Evolutionary conservation across 1,140 invertebrate genomes (phyloP), one percentile per base, ranked within the genome.

Genomic region (Drosophila micromelanica): DNA sequence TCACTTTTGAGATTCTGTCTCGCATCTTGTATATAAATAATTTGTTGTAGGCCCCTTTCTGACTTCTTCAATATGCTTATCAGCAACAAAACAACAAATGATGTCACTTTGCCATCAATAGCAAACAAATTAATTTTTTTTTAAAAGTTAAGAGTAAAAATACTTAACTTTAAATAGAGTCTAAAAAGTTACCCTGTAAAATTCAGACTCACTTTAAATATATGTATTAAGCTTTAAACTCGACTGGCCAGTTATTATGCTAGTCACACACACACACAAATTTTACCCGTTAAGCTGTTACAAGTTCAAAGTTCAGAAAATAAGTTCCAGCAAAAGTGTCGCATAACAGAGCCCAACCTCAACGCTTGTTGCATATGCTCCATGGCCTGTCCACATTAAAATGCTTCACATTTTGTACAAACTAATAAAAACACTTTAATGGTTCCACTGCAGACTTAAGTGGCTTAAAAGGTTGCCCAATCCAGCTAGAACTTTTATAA

Each of bases 381-480:
- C 32, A 6, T 40, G n/a, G 38, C n/a, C 2, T 6, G n/a, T 49
- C 23, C 27, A 5, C 27, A 30, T 15, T 7, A 11, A 30, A 13
- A 8, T 56, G 23, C 54, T 45, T 57, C 45, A 12, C 65, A 77
- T 57, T 43, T 63, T 63, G 57, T 55, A 71, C 38, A 76, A 27
- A 45, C 13, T 12, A 30, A 30, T 37, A 17, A 11, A 63, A 32
- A 35, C 8, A 35, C 32, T 35, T 35, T 35, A 9, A 35, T 48
- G 12, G 43, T 37, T 38, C 42, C 40, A 27, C 48, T 52, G 30
- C 23, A 54, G 52, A 37, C 52, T 79, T 75, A 79, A 78, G 60
- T 70, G 76, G 76, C 71, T 79, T 73, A 78, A 52, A 40, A 57
- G 45, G 43, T 77, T 76, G 57, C 54, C 27, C 62, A 76, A 76